Evolutionary conservation across 2,888 invertebrate species (phyloP), one percentile per base, ranked within the genome.

Genomic region (Conchocele bisecta): DNA sequence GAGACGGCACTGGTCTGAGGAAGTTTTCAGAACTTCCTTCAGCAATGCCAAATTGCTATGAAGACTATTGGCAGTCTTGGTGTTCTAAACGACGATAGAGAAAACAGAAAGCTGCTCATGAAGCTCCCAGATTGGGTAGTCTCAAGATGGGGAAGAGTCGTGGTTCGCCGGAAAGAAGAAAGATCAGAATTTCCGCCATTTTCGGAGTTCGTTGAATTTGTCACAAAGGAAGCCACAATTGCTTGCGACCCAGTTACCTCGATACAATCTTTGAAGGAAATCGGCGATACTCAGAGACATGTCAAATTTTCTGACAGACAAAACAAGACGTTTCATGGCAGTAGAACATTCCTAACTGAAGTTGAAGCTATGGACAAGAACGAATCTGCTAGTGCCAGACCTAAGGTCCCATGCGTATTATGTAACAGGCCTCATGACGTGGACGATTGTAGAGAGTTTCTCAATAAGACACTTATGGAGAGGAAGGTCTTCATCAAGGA

Each of bases 241-340:
- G 72, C 72, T 20, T 63, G 57, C 31, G 61, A 76, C 54, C 79
- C 77, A 4, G 41, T 74, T 9, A 66, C 61, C 3, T 75, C 68
- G 7, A 37, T 64, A 2, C 48, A 67, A 24, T 61, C 59, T 13
- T 13, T 72, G n/a, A 66, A 57, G 46, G 24, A 20, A 22, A 15
- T 46, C 5, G 15, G 24, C 28, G 46, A 46, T 46, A 22, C 11
- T 17, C 46, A n/a, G 17, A 46, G 28, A 28, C 24, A 28, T 46
- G 28, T 13, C 46, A 46, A 20, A 28, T 13, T 20, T 11, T 20
- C 22, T 9, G 28, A 20, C 24, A 42, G n/a, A 42, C n/a, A 7
- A n/a, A n/a, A 22, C 17, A 22, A 44, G 24, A 15, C n/a, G 4
- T 28, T 31, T n/a, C 31, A 48, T 17, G 48, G 28, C 9, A 28